Evolutionary conservation across 1,140 invertebrate genomes (phyloP).

Genomic region (Carposina sasakii): DNA sequence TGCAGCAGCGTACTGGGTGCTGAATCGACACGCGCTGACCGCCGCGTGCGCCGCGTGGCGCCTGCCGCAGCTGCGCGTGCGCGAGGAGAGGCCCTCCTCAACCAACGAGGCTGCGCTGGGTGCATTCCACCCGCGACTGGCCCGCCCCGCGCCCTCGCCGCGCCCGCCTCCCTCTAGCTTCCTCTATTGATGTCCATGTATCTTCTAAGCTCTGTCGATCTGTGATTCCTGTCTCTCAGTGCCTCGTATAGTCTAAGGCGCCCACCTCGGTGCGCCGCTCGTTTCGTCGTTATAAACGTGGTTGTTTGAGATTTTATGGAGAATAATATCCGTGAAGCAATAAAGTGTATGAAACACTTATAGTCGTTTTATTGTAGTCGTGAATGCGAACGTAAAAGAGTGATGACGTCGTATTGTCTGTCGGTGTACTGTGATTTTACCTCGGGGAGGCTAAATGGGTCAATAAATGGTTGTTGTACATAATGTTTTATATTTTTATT

Average conservation of each 20-base stretch:
- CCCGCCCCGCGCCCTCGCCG: slow-evolving; percentile 74
- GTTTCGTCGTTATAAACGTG: slow-evolving; percentile 68
- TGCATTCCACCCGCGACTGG: slow-evolving; percentile 80
- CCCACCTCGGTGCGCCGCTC: slow-evolving; percentile 39
- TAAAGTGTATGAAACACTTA: slow-evolving; percentile 69
- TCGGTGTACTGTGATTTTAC: too few species aligned
- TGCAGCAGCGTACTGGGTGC: slow-evolving; percentile 84
- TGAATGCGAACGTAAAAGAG: slow-evolving; percentile 19
- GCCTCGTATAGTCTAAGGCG: slow-evolving; percentile 67
- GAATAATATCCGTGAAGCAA: slow-evolving; percentile 69
- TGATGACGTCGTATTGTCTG: too few species aligned
- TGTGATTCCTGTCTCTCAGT: slow-evolving; percentile 74
- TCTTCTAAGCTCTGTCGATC: slow-evolving; percentile 71
- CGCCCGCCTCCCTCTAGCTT: slow-evolving; percentile 77
- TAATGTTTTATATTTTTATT: too few species aligned
- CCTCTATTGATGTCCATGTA: slow-evolving; percentile 73
- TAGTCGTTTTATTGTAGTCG: slow-evolving; percentile 50
- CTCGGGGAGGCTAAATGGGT: too few species aligned
- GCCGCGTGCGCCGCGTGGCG: slow-evolving; percentile 73
- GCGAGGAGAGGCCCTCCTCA: slow-evolving; percentile 75
- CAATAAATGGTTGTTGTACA: too few species aligned
- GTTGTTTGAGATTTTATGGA: slow-evolving; percentile 70
- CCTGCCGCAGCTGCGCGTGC: slow-evolving; percentile 72
- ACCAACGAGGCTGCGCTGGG: slow-evolving; percentile 84
- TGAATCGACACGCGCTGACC: slow-evolving; percentile 80